Evolutionary conservation across 2,797 vertebrate species (phyloP), one percentile per base, ranked within the genome.

Genomic region (Orestias chungarensis): DNA sequence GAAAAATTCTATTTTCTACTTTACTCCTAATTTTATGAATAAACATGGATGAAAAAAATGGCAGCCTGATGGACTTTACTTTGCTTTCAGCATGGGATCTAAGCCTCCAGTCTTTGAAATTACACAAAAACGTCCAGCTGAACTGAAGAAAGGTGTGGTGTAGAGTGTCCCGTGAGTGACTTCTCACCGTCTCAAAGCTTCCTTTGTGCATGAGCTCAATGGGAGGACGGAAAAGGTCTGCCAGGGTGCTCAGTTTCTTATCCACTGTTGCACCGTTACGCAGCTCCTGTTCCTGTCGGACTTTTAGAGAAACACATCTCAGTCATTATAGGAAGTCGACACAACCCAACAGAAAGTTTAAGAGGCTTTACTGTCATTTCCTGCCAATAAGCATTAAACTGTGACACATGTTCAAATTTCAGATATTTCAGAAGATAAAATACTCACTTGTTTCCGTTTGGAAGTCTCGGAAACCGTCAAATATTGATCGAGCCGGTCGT

Each of bases 151-250:
- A 78, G 68, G 5, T 55, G 70, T 31, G 43, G 73, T 79, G 71
- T 66, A 74, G 79, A 65, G 43, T 82, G 71, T 84, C 79, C 38
- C 2, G 64, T 27, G 72, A 80, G 64, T 46, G 76, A 81, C 70
- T 84, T 54, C 96, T 94, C 89, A 99, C 98, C 81, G 98, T 99
- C 93, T 99, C 98, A 94, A 99, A 99, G 94, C 98, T 99, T 90
- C 98, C 98, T 94, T 99, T 99, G 94, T 99, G 98, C 97, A 99
- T 99, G 88, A 99, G 95, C 86, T 99, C 98, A 82, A 99, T 98
- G 73, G 98, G 98, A 71, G 98, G 98, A 78, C 98, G 96, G 93
- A 99, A 99, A 49, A 99, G 96, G 90, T 99, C 98, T 69, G 98
- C 98, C 87, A 99, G 91, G 6, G 98, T 99, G 75, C 97, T 99